These are phyloP conservation scores for Podarcis siculus DNA, from an alignment of 2,797 vertebrate species.

Conservation along the genomic window DNA sequence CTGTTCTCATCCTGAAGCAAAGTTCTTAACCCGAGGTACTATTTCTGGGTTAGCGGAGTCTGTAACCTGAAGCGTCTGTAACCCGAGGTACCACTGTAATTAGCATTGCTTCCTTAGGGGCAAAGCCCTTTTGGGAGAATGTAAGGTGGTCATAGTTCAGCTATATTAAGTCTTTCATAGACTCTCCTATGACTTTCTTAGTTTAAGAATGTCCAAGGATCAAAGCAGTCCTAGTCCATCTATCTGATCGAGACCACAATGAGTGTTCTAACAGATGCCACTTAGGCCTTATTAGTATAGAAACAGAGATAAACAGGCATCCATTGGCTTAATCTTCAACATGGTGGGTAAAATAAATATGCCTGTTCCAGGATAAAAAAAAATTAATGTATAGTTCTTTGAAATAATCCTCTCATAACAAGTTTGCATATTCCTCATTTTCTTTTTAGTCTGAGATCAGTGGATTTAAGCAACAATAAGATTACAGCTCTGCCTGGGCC, in stretches of 20 bases:
- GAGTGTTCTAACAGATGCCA: neutral
- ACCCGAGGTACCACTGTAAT: too few relatives aligned
- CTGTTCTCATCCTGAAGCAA: too few relatives aligned
- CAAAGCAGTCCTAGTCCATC: neutral
- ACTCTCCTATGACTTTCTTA: neutral
- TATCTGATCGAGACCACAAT: neutral
- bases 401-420: neutral
- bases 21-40: too few relatives aligned
- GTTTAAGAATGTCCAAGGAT: neutral
- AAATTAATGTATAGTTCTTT: neutral
- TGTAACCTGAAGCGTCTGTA: too few relatives aligned
- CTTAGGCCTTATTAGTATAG: neutral
- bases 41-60: too few relatives aligned
- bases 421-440: slow-evolving; percentile 9
- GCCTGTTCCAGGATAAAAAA: neutral
- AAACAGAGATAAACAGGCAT: neutral
- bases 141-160: too few relatives aligned
- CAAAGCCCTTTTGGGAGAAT: neutral
- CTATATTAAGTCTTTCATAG: neutral
- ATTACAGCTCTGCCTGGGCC: slow-evolving; percentile 87
- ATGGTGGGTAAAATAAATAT: neutral
- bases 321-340: neutral
- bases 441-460: slow-evolving; percentile 84
- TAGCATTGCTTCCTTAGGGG: neutral
- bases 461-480: slow-evolving; percentile 91